Percentiles rank a stretch among this genome's conserved stretches.
Conservation (phyloP, 2,888 invertebrate genomes). For the Tortricodes alternella region DNA sequence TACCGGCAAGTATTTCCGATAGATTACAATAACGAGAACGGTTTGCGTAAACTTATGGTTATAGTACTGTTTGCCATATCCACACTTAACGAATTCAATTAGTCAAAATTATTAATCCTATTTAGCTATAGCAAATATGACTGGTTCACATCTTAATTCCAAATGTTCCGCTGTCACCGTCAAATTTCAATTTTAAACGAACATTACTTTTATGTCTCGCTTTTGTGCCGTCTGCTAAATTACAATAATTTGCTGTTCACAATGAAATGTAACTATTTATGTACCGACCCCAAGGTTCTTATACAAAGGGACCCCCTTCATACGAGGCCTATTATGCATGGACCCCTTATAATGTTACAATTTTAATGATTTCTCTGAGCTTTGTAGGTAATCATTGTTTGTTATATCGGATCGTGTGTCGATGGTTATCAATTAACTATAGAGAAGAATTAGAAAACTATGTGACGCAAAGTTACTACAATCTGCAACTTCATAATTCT, state of each 20-base stretch:
- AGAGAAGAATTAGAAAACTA: not conserved
- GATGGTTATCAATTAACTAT: slow-evolving; percentile 30
- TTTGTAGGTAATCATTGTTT: slow-evolving; percentile 34
- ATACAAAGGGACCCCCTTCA: slow-evolving; percentile 65
- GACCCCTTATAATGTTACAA: slow-evolving; percentile 72
- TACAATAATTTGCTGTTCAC: slow-evolving; percentile 69
- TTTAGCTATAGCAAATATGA: not conserved
- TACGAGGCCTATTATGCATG: slow-evolving; percentile 73
- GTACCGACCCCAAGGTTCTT: slow-evolving; percentile 42
- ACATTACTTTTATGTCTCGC: slow-evolving; percentile 35
- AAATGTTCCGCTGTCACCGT: slow-evolving; percentile 31
- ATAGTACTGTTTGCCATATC: too few relatives aligned
- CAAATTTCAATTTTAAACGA: slow-evolving; percentile 47
- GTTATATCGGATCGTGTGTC: slow-evolving; percentile 28
- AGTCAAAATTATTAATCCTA: too few relatives aligned
- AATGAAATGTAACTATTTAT: slow-evolving; percentile 71
- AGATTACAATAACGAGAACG: too few relatives aligned
- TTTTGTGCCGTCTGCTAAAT: slow-evolving; percentile 62
- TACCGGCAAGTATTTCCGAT: too few relatives aligned
- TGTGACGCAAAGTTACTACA: not conserved
- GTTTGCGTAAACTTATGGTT: too few relatives aligned
- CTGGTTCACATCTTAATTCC: slow-evolving; percentile 13
- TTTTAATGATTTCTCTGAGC: slow-evolving; percentile 67
- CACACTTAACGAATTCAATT: too few relatives aligned
- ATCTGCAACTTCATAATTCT: not conserved